A percentile compares a stretch with the other conserved stretches of the same genome.
phyloP scores from a whole-genome alignment of 1,140 invertebrate species.

The Caerostris extrusa region DNA sequence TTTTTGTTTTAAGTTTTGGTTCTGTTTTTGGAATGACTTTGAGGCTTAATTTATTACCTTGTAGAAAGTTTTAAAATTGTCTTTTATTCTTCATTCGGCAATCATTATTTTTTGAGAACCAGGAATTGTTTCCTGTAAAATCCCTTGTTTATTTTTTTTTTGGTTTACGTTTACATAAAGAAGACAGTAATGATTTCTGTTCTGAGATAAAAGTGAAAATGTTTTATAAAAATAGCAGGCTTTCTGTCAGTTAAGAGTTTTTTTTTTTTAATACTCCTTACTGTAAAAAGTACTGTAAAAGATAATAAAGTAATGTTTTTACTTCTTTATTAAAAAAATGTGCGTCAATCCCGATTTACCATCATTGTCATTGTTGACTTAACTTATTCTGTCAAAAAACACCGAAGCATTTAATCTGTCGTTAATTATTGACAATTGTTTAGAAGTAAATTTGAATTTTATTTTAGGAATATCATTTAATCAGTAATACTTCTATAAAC shows the following conservation, averaged over 20 bases:
- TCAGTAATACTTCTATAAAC: no score
- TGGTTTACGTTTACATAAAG: background rate
- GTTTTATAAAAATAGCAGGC: background rate
- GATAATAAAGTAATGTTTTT: no score
- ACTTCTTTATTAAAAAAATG: no score
- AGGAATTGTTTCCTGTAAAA: slow-evolving; percentile 22
- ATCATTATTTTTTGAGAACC: slow-evolving; percentile 52
- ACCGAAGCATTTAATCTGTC: no score
- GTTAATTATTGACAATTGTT: no score
- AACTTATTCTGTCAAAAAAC: no score
- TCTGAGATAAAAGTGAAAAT: background rate
- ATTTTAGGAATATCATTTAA: no score
- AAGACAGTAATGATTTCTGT: background rate
- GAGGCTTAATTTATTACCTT: slow-evolving; percentile 67
- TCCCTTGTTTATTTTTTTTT: slow-evolving; percentile 26
- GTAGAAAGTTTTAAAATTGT: slow-evolving; percentile 66
- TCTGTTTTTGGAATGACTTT: slow-evolving; percentile 10
- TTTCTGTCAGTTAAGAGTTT: background rate
- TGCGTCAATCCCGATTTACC: no score
- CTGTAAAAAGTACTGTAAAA: no score
- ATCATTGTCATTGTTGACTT: no score
- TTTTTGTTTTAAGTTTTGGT: background rate
- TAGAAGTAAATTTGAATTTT: no score
- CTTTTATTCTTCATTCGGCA: background rate
- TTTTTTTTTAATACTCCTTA: background rate